These are phyloP conservation scores for Acomys russatus DNA, from an alignment of 2,797 vertebrate genomes.

Conservation along the genomic window DNA sequence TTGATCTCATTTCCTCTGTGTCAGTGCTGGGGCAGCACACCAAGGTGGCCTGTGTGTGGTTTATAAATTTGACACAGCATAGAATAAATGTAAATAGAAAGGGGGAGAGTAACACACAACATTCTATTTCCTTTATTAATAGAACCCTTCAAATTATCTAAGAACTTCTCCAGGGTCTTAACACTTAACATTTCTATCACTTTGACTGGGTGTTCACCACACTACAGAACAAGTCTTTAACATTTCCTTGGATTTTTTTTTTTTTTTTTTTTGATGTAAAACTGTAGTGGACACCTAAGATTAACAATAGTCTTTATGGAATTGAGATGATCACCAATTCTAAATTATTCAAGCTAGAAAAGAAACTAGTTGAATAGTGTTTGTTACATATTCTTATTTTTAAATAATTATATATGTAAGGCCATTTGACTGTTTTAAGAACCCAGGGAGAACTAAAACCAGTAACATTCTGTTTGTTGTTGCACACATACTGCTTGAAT, in stretches of 20 bases:
- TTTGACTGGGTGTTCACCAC: background rate
- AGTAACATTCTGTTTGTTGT: background rate
- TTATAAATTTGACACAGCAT: background rate
- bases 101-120: accelerated
- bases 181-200: background rate
- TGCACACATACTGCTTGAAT: background rate
- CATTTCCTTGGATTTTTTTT: background rate
- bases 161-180: background rate
- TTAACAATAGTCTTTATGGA: background rate
- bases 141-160: background rate
- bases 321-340: background rate
- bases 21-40: no score
- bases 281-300: background rate
- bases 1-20: background rate
- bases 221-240: background rate
- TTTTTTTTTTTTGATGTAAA: background rate
- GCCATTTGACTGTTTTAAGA: background rate
- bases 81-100: background rate
- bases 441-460: background rate
- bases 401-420: background rate
- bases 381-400: background rate
- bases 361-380: background rate
- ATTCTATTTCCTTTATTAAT: background rate
- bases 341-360: background rate
- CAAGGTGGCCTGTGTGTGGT: accelerated